Evolutionary conservation across 2,113 vertebrate genomes (phyloP), one percentile per base, ranked within the genome.

Genomic region (Calypte anna): DNA sequence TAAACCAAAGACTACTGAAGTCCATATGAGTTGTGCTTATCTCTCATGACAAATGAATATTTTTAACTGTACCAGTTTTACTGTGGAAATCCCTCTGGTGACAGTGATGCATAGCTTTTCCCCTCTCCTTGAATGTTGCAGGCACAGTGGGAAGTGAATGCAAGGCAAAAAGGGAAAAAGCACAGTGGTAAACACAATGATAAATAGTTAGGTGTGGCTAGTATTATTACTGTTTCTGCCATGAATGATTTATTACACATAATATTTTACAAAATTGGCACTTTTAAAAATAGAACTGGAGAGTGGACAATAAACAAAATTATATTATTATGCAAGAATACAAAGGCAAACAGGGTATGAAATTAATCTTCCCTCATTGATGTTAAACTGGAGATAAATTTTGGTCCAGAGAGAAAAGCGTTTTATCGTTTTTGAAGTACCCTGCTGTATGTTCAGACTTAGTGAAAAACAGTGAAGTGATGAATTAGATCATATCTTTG

Each of bases 191-290:
- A 96, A 86, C 44, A 78, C 22, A 54, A 75, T 75, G 72, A 91
- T 70, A 78, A 95, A 94, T 70, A 72, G 82, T 74, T 91, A 80
- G 7, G 8, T 77, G 33, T 63, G 25, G 64, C 86, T 75, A 83
- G 76, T 80, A 82, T 82, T 92, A 85, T 76, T 94, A 57, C 54
- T 57, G n/a, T 43, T 88, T 90, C 88, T 93, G 68, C 30, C 53
- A 61, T n/a, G 6, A 90, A 22, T 78, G 79, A 93, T 88, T 94
- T 93, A 86, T 88, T 86, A 10, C 23, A 44, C 3, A 3, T n/a
- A 94, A 88, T 90, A 86, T 63, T 64, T 90, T 80, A 74, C 33
- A 78, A 14, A 94, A 72, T 77, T 53, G 8, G 2, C 40, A 59
- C 6, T 70, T 79, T 40, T 38, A 40, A 82, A 82, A 94, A 61